Evolutionary conservation across 2,888 invertebrate genomes (phyloP).

Genomic region (Leptinotarsa tumamoca): DNA sequence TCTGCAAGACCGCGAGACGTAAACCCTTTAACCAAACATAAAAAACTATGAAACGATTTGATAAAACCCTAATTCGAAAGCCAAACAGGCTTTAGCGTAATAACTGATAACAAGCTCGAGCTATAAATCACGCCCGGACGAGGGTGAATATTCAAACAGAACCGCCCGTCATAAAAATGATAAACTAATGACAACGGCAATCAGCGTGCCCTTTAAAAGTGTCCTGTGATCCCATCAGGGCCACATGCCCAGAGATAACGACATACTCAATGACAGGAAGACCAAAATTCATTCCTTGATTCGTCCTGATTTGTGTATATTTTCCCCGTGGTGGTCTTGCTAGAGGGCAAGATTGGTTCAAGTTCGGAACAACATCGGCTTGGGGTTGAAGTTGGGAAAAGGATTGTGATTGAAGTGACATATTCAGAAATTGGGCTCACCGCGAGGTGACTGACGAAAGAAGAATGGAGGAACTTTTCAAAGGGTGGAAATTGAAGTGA

Average conservation of each 20-base stretch:
- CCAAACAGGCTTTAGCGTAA: too few species aligned
- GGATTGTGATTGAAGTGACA: not conserved
- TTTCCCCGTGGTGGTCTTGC: not conserved
- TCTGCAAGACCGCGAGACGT: too few species aligned
- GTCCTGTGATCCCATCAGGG: not conserved
- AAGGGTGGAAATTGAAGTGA: too few species aligned
- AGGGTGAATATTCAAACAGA: constrained; percentile 19
- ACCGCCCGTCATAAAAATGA: not conserved
- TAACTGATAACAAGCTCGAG: too few species aligned
- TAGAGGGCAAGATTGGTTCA: not conserved
- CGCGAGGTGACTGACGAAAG: too few species aligned
- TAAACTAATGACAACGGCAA: constrained; percentile 26
- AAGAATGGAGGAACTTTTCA: too few species aligned
- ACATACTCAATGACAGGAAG: not conserved
- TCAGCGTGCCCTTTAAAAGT: not conserved
- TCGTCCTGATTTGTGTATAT: not conserved
- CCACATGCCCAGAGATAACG: not conserved
- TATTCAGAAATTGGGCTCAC: not conserved
- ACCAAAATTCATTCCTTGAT: not conserved
- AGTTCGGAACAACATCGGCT: not conserved
- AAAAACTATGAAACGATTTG: too few species aligned
- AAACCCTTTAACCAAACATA: too few species aligned
- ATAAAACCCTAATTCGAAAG: too few species aligned
- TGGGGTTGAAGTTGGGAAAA: not conserved
- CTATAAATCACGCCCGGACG: not conserved